A percentile compares a stretch with the other conserved stretches of the same genome.
Conservation (phyloP, 2,797 vertebrate species). For the Anguilla marmorata region DNA sequence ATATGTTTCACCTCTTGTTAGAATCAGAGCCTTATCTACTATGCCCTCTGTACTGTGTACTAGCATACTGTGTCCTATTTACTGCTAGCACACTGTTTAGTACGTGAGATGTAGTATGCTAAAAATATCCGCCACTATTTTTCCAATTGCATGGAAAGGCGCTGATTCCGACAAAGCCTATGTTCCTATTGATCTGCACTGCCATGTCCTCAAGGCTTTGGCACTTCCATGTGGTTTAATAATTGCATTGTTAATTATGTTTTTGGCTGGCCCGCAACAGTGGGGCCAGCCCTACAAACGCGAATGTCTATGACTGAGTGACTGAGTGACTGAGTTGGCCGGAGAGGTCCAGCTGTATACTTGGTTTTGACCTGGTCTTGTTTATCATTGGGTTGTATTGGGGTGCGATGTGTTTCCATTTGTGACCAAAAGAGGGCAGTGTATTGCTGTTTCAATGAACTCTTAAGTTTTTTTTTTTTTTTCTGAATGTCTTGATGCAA, state of each 20-base stretch:
- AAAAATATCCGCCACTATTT: too few species aligned
- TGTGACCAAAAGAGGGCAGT: constrained; percentile 32
- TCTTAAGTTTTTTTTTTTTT: background rate
- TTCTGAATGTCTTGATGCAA: background rate
- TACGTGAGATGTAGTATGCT: too few species aligned
- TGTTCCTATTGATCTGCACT: background rate
- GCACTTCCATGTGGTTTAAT: background rate
- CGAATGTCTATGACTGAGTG: too few species aligned
- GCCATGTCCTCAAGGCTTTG: background rate
- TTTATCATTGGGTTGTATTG: background rate
- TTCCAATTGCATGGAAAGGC: too few species aligned
- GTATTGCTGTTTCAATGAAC: background rate
- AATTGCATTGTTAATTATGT: background rate
- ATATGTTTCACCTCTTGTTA: background rate
- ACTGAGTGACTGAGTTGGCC: too few species aligned
- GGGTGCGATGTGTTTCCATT: constrained; percentile 8
- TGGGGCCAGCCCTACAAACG: too few species aligned
- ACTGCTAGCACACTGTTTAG: too few species aligned
- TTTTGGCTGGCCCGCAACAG: background rate
- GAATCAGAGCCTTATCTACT: background rate
- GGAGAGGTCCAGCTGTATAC: too few species aligned
- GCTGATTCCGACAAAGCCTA: too few species aligned
- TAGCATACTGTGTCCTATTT: too few species aligned
- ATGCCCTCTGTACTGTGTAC: too few species aligned
- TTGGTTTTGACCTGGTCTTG: too few species aligned